These are phyloP conservation scores for human DNA, from an alignment of 2,113 vertebrate genomes.

Conservation along the genomic window DNA sequence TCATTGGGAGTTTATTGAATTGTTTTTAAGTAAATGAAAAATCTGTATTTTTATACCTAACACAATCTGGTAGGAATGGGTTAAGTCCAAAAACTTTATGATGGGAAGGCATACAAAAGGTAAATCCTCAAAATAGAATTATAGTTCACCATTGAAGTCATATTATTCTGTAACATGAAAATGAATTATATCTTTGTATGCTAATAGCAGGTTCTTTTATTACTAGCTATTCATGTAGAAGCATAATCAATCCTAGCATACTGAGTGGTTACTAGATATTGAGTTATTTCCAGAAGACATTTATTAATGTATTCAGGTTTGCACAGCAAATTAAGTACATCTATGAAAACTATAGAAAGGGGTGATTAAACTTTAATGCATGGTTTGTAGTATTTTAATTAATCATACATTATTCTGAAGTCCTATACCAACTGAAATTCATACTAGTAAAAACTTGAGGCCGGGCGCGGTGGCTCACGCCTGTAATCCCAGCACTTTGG, in stretches of 20 bases:
- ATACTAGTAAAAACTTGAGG: background rate
- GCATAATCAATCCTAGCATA: slow-evolving; percentile 47
- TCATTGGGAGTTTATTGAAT: background rate
- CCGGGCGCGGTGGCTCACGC: no score
- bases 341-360: background rate
- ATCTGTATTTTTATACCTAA: background rate
- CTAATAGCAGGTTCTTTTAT: slow-evolving; percentile 65
- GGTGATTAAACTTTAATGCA: slow-evolving; percentile 58
- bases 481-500: no score
- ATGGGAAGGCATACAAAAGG: background rate
- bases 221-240: slow-evolving; percentile 67
- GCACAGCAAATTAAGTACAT: slow-evolving; percentile 64
- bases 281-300: slow-evolving; percentile 75
- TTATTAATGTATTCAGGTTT: slow-evolving; percentile 68
- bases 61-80: background rate
- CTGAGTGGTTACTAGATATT: slow-evolving; percentile 64
- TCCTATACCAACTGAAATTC: slow-evolving; percentile 32
- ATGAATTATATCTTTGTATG: slow-evolving; percentile 68
- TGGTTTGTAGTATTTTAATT: slow-evolving; percentile 72
- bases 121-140: slow-evolving; percentile 63
- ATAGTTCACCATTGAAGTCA: slow-evolving; percentile 21
- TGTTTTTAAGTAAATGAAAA: background rate
- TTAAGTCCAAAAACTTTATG: background rate
- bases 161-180: slow-evolving; percentile 58
- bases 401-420: slow-evolving; percentile 55